Base-by-base conservation (phyloP, 64 coral and sea anemone genomes). In the Orbicella faveolata region DNA sequence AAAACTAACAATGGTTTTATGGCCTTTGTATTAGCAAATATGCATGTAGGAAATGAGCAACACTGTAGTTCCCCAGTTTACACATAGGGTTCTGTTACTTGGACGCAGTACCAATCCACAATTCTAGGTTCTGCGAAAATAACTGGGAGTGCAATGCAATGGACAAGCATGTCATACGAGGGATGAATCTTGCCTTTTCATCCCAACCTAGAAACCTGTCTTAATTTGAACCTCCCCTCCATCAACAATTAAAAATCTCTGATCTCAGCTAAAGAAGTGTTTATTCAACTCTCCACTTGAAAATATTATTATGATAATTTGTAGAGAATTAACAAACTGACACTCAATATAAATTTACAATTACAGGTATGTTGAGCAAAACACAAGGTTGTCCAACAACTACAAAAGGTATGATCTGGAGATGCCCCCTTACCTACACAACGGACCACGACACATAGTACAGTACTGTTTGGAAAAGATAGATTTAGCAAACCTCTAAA, bases 331-430 rank as follows among this genome's bases (percentile, higher is more conserved):
- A 55, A 13, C 25, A 0, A 80, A 44, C 36, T 52, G 78, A 80
- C 78, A 80, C 3, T 80, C 13, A 57, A 44, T 52, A 55, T 10
- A 21, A 80, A 80, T 57, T 57, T 10, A 41, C 39, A 41, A 41
- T 57, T 84, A 55, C 41, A 89, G 88, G 78, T 89, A 89, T 48
- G 36, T 80, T 68, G 77, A 81, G 61, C 11, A 78, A n/a, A 89
- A 79, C n/a, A 34, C 55, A 16, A 89, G 59, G 51, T 30, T 63
- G 16, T 51, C 52, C 36, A 74, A 26, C 10, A 87, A n/a, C 35
- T 52, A 79, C 62, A 89, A 36, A 54, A 44, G 13, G 48, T 89
- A 73, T 41, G 63, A 89, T 35, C 79, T 10, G 72, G 63, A 63
- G 21, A 53, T 89, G 41, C 88, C 64, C 17, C 61, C 19, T 70